A percentile compares a stretch with the other conserved stretches of the same genome.
phyloP scores from a whole-genome alignment of 2,797 vertebrate genomes.

The Lophotriccus pileatus region DNA sequence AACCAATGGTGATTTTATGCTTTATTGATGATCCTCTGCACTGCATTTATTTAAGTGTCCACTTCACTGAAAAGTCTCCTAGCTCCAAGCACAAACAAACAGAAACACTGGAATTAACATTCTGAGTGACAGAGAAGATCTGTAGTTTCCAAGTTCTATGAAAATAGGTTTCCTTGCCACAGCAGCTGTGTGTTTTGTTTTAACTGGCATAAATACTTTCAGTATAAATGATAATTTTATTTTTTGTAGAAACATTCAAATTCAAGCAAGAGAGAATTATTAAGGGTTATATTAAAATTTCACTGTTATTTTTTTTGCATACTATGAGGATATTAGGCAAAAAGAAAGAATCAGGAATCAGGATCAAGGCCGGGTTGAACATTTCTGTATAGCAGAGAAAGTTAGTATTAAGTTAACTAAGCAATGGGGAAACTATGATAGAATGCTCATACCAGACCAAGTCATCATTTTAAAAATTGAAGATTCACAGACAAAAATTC shows the following conservation, averaged over 20 bases:
- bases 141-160: not conserved
- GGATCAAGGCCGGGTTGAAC: not conserved
- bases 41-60: not conserved
- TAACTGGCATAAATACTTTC: not conserved
- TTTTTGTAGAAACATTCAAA: not conserved
- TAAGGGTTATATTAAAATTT: not conserved
- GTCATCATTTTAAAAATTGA: not conserved
- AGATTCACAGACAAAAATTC: not conserved
- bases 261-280: not conserved
- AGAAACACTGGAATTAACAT: not conserved
- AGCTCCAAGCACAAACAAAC: not conserved
- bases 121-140: not conserved
- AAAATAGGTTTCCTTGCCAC: not conserved
- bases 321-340: not conserved
- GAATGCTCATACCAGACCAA: not conserved
- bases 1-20: not conserved
- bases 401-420: not conserved
- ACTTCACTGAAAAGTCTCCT: not conserved
- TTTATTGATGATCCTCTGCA: not conserved
- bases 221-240: not conserved
- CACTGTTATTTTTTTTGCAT: not conserved
- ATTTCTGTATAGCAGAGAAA: not conserved
- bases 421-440: not conserved
- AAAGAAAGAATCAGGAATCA: not conserved
- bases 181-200: not conserved